phyloP scores from a whole-genome alignment of 2,113 vertebrate species.

The Picathartes gymnocephalus region DNA sequence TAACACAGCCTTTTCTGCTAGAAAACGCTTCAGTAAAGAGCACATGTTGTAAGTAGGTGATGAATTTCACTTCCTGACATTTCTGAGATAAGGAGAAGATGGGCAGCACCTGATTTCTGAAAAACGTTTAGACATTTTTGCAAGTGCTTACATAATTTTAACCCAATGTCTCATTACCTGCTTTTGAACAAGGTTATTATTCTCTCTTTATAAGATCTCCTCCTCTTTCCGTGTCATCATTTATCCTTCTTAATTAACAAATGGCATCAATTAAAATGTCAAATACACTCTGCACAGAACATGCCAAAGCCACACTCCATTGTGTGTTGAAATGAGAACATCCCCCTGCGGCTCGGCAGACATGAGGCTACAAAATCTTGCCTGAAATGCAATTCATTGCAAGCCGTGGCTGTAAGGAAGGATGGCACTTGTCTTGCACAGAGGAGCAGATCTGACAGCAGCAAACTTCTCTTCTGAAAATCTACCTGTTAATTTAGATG shows the following conservation, averaged over 20 bases:
- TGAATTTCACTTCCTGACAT: neutral
- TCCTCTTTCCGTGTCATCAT: constrained; percentile 10
- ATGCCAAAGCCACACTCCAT: neutral
- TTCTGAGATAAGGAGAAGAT: neutral
- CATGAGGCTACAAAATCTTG: neutral
- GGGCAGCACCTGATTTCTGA: neutral
- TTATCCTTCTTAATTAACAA: constrained; percentile 61
- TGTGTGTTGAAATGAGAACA: neutral
- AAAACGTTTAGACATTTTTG: constrained; percentile 33
- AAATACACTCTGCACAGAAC: neutral
- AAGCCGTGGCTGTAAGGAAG: neutral
- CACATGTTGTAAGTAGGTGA: neutral
- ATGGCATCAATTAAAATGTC: constrained; percentile 53
- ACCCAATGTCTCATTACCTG: constrained; percentile 1
- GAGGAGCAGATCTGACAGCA: neutral
- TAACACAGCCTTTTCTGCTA: neutral
- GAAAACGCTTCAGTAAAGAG: neutral
- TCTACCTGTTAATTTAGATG: neutral
- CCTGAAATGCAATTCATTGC: neutral
- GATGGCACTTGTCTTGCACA: neutral
- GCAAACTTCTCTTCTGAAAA: neutral
- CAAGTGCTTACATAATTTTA: constrained; percentile 19
- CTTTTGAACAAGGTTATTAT: constrained; percentile 37
- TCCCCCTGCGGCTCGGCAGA: neutral
- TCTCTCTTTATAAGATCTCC: constrained; percentile 35